phyloP scores from a whole-genome alignment of 2,797 vertebrate genomes.

The Halcyon badia region DNA sequence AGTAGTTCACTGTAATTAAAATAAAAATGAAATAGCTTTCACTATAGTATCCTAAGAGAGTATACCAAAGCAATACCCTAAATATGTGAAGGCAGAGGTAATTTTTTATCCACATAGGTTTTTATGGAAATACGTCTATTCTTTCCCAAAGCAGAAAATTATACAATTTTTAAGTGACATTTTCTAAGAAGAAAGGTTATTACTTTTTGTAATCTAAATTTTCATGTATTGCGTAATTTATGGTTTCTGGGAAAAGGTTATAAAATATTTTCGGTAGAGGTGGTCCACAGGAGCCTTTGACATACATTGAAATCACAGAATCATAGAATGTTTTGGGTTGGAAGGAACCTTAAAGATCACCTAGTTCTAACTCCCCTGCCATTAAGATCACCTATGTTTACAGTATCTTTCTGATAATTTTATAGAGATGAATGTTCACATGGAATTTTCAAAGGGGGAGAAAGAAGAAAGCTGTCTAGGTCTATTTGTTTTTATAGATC shows the following conservation, averaged over 20 bases:
- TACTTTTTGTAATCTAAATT: not conserved
- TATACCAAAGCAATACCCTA: conserved; percentile 62
- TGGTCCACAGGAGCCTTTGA: not conserved
- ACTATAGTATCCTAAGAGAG: conserved; percentile 48
- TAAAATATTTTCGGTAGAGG: not conserved
- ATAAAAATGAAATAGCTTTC: conserved; percentile 77
- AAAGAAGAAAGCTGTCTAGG: not conserved
- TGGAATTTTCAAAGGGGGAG: not conserved
- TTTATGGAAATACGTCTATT: conserved; percentile 67
- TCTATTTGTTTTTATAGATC: not conserved
- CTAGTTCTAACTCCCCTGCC: too few species aligned
- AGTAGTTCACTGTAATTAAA: conserved; percentile 78
- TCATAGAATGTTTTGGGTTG: too few species aligned
- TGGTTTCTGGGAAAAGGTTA: not conserved
- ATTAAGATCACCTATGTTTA: not conserved
- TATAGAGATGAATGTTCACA: not conserved
- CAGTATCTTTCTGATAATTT: not conserved
- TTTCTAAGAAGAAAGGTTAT: not conserved
- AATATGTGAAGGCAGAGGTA: conserved; percentile 51
- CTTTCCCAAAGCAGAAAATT: conserved; percentile 50
- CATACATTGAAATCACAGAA: too few species aligned
- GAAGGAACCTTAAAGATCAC: too few species aligned
- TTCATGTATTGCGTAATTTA: not conserved
- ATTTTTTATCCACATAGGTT: conserved; percentile 66
- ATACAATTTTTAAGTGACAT: conserved; percentile 45